Percentiles rank a stretch among this genome's conserved stretches.
Conservation (phyloP, 2,888 invertebrate genomes). For the Mycalesis mineus region DNA sequence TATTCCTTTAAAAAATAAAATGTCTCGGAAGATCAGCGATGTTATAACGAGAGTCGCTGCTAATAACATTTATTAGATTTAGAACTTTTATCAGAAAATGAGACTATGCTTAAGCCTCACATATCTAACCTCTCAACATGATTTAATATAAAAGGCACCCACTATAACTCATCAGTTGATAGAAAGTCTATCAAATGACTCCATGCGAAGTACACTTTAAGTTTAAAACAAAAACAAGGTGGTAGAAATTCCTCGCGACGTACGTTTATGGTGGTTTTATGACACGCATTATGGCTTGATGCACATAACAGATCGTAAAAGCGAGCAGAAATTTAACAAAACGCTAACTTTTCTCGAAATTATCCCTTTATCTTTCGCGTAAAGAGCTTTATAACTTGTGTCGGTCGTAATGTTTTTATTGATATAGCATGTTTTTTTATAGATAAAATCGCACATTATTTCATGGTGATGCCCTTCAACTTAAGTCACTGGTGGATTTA, state of each 20-base stretch:
- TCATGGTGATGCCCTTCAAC: too few relatives aligned
- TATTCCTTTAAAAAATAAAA: too few relatives aligned
- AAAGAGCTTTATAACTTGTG: slow-evolving; percentile 6
- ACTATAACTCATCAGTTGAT: too few relatives aligned
- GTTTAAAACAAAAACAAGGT: neutral
- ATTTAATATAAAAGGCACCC: too few relatives aligned
- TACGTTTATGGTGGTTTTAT: neutral
- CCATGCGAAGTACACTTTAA: neutral
- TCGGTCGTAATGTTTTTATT: slow-evolving; percentile 4
- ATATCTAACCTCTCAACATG: too few relatives aligned
- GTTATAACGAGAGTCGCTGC: too few relatives aligned
- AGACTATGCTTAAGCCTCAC: neutral
- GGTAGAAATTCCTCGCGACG: neutral
- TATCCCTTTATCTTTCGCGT: neutral
- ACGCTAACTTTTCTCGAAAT: neutral
- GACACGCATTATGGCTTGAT: neutral
- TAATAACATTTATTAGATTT: too few relatives aligned
- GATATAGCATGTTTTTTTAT: slow-evolving; percentile 16
- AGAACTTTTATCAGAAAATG: too few relatives aligned
- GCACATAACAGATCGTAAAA: neutral
- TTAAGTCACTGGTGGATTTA: too few relatives aligned
- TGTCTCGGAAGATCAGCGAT: too few relatives aligned
- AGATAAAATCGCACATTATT: too few relatives aligned
- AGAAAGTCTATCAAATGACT: neutral
- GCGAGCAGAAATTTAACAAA: neutral